Evolutionary conservation across 1,140 invertebrate genomes (phyloP).

Genomic region (Wiebesia pumilae): DNA sequence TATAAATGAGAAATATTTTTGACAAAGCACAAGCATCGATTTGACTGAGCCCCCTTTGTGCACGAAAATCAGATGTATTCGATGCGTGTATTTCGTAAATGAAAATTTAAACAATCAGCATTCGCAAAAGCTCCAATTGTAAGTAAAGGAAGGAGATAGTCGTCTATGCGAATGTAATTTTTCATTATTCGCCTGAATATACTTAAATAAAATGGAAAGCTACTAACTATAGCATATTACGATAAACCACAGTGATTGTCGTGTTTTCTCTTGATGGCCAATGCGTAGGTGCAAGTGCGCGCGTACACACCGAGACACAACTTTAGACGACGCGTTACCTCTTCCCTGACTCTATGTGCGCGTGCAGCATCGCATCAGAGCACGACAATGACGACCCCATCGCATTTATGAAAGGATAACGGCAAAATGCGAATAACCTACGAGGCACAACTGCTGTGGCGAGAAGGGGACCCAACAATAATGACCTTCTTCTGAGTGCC

Average conservation of each 20-base stretch:
- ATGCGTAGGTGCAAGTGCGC: not conserved
- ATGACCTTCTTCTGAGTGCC: constrained; percentile 31
- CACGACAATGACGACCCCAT: not conserved
- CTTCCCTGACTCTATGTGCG: not conserved
- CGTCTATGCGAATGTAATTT: not conserved
- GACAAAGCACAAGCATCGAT: not conserved
- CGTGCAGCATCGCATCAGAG: no score
- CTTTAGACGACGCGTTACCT: not conserved
- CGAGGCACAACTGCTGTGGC: not conserved
- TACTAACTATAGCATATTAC: not conserved
- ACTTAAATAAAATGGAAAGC: not conserved
- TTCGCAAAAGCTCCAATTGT: not conserved
- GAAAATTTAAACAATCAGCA: not conserved
- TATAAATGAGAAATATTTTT: not conserved
- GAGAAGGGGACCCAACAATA: constrained; percentile 9
- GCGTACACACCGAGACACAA: not conserved
- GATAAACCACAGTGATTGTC: not conserved
- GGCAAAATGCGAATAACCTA: not conserved
- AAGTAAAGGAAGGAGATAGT: not conserved
- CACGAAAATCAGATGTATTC: not conserved
- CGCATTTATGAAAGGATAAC: constrained; percentile 2
- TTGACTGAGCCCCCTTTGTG: not conserved
- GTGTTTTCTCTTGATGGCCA: not conserved
- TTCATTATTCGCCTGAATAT: not conserved
- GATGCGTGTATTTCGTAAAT: not conserved